Conservation (phyloP, 2,797 vertebrate species). For the Sebastolobus altivelis region DNA sequence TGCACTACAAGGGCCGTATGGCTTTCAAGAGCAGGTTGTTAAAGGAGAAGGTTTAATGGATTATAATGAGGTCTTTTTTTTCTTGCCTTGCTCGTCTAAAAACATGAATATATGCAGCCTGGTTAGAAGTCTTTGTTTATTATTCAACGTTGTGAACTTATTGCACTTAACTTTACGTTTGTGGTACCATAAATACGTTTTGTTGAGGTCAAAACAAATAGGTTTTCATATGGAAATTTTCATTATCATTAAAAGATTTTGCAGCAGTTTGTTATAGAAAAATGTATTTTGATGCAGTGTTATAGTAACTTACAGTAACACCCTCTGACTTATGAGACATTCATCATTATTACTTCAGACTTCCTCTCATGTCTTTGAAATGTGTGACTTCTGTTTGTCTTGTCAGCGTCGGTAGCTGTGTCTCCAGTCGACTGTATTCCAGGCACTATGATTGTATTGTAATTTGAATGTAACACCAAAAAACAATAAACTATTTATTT, state of each 20-base stretch:
- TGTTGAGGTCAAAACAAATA: conserved; percentile 31
- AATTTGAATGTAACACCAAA: conserved; percentile 82
- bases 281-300: conserved; percentile 39
- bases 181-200: conserved; percentile 18
- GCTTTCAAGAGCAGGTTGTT: conserved; percentile 35
- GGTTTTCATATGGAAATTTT: conserved; percentile 24
- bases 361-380: conserved; percentile 58
- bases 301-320: conserved; percentile 14
- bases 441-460: conserved; percentile 88
- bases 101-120: conserved; percentile 35
- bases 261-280: conserved; percentile 30
- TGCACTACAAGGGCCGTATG: conserved; percentile 12
- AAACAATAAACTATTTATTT: conserved; percentile 80
- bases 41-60: conserved; percentile 45
- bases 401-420: conserved; percentile 55
- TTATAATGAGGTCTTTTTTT: conserved; percentile 45
- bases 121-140: conserved; percentile 19
- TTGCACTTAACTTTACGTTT: conserved; percentile 23
- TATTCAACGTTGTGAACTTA: conserved; percentile 28
- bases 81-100: conserved; percentile 65
- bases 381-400: conserved; percentile 62
- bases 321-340: conserved; percentile 24
- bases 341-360: conserved; percentile 17
- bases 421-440: conserved; percentile 73
- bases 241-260: conserved; percentile 8